Base-by-base conservation (phyloP, 2,888 invertebrate genomes). In the Hyposoter dolosus region DNA sequence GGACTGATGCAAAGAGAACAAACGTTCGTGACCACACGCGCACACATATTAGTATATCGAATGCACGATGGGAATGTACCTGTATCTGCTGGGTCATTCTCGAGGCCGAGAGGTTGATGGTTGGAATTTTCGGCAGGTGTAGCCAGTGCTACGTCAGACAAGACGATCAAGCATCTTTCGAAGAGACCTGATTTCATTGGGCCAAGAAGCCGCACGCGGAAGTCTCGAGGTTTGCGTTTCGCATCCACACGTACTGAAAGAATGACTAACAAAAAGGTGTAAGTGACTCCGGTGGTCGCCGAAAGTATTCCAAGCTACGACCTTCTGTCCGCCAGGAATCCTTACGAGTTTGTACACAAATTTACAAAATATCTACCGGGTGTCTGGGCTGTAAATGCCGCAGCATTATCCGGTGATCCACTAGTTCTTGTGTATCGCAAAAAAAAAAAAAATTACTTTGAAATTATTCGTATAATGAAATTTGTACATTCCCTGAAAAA, bases 91-190 rank as follows among this genome's bases (percentile, higher is more conserved):
- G 71, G 53, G 56, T 71, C 74, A 82, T 75, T 56, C 76, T 72
- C 65, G 71, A 77, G 71, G 69, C 69, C 65, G 69, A 60, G 75
- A 79, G 86, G 72, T 76, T 63, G 76, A 74, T 81, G 78, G 76
- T 66, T 77, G 82, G 76, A 87, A 84, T 87, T 84, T 88, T 88
- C 72, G 84, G 86, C 87, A 86, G 86, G 86, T 88, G 86, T 86
- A 76, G 32, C 9, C 56, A 40, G 43, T 43, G 19, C 69, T 40
- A 28, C 66, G 35, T 78, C 45, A 43, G 75, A 17, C 69, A 47
- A 60, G 75, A 65, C 53, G 28, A n/a, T 68, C 77, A 35, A 72
- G 40, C 45, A 66, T 35, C n/a, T 35, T 19, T 47, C n/a, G 40
- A 65, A 43, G 43, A 43, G 56, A 45, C 32, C 35, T 40, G 71